Conservation (phyloP, 1,140 invertebrate genomes). For the Anadara kagoshimensis region DNA sequence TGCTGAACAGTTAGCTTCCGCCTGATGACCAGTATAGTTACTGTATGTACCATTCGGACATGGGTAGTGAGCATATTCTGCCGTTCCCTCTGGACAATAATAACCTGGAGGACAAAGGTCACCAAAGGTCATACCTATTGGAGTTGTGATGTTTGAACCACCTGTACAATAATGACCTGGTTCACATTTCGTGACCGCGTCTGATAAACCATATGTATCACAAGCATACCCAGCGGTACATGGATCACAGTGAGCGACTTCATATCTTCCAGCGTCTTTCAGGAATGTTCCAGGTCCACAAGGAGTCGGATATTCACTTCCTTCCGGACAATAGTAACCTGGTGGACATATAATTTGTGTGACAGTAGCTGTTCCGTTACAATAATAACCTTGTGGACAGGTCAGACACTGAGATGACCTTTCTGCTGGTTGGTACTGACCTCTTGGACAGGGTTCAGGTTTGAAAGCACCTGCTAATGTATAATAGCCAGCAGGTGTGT, state of each 20-base stretch:
- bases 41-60: conserved; percentile 69
- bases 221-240: conserved; percentile 68
- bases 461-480: conserved; percentile 63
- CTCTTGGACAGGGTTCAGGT: conserved; percentile 64
- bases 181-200: conserved; percentile 49
- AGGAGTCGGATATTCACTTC: conserved; percentile 62
- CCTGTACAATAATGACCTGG: conserved; percentile 61
- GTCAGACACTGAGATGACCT: conserved; percentile 51
- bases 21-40: conserved; percentile 51
- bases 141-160: conserved; percentile 58
- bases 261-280: conserved; percentile 54
- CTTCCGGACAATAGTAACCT: conserved; percentile 67
- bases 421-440: conserved; percentile 59
- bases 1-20: conserved; percentile 53
- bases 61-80: conserved; percentile 53
- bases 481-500: conserved; percentile 63
- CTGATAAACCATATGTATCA: conserved; percentile 54
- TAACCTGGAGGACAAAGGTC: conserved; percentile 67
- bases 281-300: conserved; percentile 66
- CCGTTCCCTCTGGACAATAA: conserved; percentile 66
- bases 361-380: conserved; percentile 64
- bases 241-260: conserved; percentile 57
- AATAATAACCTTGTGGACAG: conserved; percentile 71
- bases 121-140: conserved; percentile 53
- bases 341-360: conserved; percentile 61